Percentiles rank a stretch among this genome's conserved stretches.
Conservation (phyloP, 2,797 vertebrate species). For the Enteromius thamalakanensis region DNA sequence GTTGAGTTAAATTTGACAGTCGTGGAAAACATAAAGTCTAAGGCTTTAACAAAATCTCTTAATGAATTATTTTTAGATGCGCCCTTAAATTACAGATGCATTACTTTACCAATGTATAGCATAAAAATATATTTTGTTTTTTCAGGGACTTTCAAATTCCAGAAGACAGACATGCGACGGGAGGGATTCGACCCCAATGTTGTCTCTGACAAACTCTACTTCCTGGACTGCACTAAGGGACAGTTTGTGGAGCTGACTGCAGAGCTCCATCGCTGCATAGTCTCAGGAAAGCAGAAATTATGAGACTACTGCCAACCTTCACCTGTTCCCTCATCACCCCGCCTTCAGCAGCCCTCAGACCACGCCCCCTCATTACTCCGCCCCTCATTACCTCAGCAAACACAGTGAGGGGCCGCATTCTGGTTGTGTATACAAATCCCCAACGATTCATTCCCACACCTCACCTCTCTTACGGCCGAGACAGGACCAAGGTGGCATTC, state of each 20-base stretch:
- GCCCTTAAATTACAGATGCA: neutral
- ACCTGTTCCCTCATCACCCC: constrained; percentile 45
- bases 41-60: neutral
- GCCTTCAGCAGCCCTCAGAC: constrained; percentile 52
- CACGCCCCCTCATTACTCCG: constrained; percentile 46
- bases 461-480: neutral
- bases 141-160: constrained; percentile 95
- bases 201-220: constrained; percentile 89
- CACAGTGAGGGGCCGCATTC: constrained; percentile 65
- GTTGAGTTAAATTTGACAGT: neutral
- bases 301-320: constrained; percentile 67
- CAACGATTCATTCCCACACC: constrained; percentile 42
- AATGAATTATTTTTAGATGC: neutral
- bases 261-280: constrained; percentile 81
- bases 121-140: neutral
- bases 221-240: constrained; percentile 89
- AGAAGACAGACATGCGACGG: constrained; percentile 90
- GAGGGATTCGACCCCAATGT: constrained; percentile 83
- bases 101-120: too few relatives aligned
- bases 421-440: constrained; percentile 16
- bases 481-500: constrained; percentile 1
- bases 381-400: constrained; percentile 76
- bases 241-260: constrained; percentile 80
- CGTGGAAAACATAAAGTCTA: neutral
- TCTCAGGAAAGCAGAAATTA: constrained; percentile 89